Evolutionary conservation across 1,140 invertebrate species (phyloP), one percentile per base, ranked within the genome.

Genomic region (Cotesia glomerata): DNA sequence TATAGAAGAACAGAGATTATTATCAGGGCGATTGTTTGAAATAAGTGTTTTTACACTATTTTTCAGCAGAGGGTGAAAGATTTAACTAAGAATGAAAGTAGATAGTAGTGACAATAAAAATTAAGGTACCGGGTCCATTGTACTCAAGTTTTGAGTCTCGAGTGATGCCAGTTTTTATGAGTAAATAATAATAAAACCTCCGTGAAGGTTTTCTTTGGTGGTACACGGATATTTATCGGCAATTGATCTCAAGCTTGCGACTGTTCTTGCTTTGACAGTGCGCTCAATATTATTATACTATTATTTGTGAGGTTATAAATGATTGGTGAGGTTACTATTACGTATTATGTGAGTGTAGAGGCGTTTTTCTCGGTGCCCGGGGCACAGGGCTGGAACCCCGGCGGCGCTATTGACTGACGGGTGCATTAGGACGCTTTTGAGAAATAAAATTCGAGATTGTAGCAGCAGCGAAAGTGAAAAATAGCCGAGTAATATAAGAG

Each of bases 391-490:
- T 59, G 32, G 79, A 75, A 77, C 78, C 73, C 76, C 73, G 74
- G 74, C 77, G 73, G 77, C 72, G 77, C 63, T 68, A 76, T 79
- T 84, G 84, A 85, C 78, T 84, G 84, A 86, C 83, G 79, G 81
- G 81, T 79, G 75, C 39, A 45, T 45, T 45, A 5, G 39, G 39
- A 45, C 5, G 39, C 76, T 45, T 45, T 45, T 45, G 39, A 45
- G 39, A 11, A 45, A 45, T 45, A 11, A 11, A 45, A 45, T 7
- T 45, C 7, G 11, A 45, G 39, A 77, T 51, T 58, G 49, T 49
- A 49, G 7, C n/a, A 59, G 66, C 16, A 11, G 36, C 13, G 13
- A 54, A 14, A 39, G 32, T n/a, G 35, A 69, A 69, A 54, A 58
- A 14, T 18, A 58, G 45, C 14, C 14, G 32, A 54, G 26, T 26